phyloP scores from a whole-genome alignment of 2,797 vertebrate species.

The Helicolenus hilgendorfi region DNA sequence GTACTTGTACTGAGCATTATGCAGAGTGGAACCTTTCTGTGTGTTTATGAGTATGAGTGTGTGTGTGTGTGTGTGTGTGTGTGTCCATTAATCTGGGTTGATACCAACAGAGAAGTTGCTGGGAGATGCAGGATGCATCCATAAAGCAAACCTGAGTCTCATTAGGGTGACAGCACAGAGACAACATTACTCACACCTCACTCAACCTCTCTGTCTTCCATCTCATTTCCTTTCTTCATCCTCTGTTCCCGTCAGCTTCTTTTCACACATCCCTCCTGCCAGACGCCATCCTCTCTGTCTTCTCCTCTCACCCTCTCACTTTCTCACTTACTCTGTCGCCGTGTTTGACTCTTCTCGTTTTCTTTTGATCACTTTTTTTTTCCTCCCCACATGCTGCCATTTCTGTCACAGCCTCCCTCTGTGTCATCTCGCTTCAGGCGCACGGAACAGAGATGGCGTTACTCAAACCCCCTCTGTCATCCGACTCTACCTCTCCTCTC shows the following conservation, averaged over 20 bases:
- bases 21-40: constrained; percentile 27
- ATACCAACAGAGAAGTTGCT: constrained; percentile 33
- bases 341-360: constrained; percentile 40
- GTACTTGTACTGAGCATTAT: constrained; percentile 32
- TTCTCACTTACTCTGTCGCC: constrained; percentile 9
- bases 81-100: constrained; percentile 32
- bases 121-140: constrained; percentile 43
- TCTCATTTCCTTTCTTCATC: constrained; percentile 33
- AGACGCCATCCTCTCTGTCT: not conserved
- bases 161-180: constrained; percentile 63
- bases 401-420: constrained; percentile 18
- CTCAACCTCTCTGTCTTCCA: constrained; percentile 40
- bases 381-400: not conserved
- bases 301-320: not conserved
- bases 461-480: constrained; percentile 20
- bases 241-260: not conserved
- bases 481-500: not conserved
- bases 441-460: constrained; percentile 4
- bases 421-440: constrained; percentile 17
- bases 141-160: constrained; percentile 69
- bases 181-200: constrained; percentile 54
- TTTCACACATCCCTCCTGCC: not conserved
- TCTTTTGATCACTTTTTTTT: constrained; percentile 44
- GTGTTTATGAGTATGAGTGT: constrained; percentile 7
- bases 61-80: not conserved